Evolutionary conservation across 2,797 vertebrate genomes (phyloP), one percentile per base, ranked within the genome.

Genomic region (Tapera naevia): DNA sequence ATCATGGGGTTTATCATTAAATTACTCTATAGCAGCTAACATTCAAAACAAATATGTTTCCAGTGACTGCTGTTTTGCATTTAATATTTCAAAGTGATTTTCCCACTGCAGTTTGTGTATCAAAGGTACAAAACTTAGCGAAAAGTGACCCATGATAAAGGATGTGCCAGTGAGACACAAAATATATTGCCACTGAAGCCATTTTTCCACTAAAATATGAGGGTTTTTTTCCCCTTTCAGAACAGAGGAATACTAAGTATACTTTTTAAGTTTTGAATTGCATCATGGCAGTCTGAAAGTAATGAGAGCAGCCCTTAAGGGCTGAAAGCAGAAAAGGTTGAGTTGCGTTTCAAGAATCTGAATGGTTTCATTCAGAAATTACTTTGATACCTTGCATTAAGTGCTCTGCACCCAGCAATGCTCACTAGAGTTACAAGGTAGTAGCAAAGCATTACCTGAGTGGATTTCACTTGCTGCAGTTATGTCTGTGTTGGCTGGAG

Each of bases 401-500:
- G 51, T 8, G 33, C 28, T 78, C 32, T 48, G 53, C 60, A 43
- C 8, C 3, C 22, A 18, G 35, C 5, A 19, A 12, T 1, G 25
- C 39, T 66, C 23, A 2, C 43, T 28, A 0, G 15, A 21, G 14
- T 45, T 24, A 17, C 18, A 28, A 3, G 7, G 53, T 18, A 48
- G 22, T 4, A 46, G 25, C 0, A 0, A 70, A 70, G 35, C 53
- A 4, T 66, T 30, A 11, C 24, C 27, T 14, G 54, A 18, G 12
- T 37, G 39, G 61, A 13, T 65, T 61, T 78, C 17, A 5, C 32
- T 48, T 48, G 25, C 39, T 56, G 75, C 43, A 14, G 0, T 50
- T 6, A 25, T 25, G 13, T 9, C 7, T 7, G 46, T 5, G 25
- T 19, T 43, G 41, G 71, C 56, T 43, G 50, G 24, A 46, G 54